Conservation (phyloP, 2,113 vertebrate genomes). For the Bos indicus region DNA sequence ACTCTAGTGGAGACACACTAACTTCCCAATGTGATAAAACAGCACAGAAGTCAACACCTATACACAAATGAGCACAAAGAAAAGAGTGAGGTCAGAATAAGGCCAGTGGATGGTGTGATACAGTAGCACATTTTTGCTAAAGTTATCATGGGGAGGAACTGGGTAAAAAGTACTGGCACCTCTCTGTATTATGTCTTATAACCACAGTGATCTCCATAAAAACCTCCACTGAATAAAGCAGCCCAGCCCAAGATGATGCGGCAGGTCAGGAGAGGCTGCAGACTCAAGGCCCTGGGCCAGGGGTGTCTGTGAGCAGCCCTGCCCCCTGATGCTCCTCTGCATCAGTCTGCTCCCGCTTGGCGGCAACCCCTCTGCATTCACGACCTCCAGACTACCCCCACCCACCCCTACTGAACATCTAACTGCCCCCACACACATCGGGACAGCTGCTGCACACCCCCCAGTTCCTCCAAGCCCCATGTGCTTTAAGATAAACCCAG, state of each 20-base stretch:
- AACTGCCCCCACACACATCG: background rate
- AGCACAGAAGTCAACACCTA: background rate
- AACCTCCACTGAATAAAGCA: background rate
- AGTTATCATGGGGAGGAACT: background rate
- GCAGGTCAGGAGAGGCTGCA: background rate
- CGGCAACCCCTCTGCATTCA: background rate
- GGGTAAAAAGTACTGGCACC: background rate
- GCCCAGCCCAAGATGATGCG: background rate
- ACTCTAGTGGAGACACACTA: background rate
- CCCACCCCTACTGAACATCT: background rate
- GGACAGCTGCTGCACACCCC: background rate
- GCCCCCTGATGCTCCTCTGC: background rate
- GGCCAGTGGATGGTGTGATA: background rate
- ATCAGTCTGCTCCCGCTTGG: accelerated
- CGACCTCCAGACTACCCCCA: background rate
- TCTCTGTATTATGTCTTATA: background rate
- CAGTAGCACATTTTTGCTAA: background rate
- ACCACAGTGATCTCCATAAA: background rate
- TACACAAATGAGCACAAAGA: too few relatives aligned
- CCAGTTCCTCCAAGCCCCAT: background rate
- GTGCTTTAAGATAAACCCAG: background rate
- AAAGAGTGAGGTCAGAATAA: too few relatives aligned
- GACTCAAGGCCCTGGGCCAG: background rate
- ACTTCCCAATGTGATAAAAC: background rate
- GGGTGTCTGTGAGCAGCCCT: background rate